phyloP scores from a whole-genome alignment of 2,888 invertebrate genomes.

The Noctua janthe region DNA sequence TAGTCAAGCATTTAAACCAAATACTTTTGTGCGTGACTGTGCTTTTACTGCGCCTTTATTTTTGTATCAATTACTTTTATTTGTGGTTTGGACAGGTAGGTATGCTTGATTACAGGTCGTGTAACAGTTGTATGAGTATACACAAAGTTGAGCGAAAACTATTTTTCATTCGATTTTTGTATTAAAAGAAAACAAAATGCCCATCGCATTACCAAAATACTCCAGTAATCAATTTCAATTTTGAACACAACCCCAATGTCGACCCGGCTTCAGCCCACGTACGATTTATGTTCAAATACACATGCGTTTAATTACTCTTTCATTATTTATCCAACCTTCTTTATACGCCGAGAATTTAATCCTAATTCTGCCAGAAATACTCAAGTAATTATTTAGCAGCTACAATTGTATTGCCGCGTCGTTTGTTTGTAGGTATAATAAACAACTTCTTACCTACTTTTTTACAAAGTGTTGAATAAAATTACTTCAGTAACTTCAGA shows the following conservation, averaged over 20 bases:
- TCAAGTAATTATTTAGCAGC: constrained; percentile 12
- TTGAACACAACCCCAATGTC: constrained; percentile 3
- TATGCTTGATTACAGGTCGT: constrained; percentile 34
- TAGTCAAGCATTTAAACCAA: constrained; percentile 40
- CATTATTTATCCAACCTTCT: constrained; percentile 35
- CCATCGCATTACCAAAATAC: neutral
- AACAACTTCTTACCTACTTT: constrained; percentile 11
- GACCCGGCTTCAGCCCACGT: constrained; percentile 1
- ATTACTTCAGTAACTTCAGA: constrained; percentile 29
- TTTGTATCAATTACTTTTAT: constrained; percentile 25
- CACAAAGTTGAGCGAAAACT: neutral
- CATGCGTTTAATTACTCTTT: constrained; percentile 45
- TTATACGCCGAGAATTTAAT: constrained; percentile 17
- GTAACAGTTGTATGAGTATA: neutral
- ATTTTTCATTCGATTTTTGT: neutral
- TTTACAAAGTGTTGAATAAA: constrained; percentile 11
- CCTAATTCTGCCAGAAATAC: constrained; percentile 27
- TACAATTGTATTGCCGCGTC: constrained; percentile 7
- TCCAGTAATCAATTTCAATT: constrained; percentile 21
- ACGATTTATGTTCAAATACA: constrained; percentile 42
- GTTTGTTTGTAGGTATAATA: constrained; percentile 22
- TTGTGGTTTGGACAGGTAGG: neutral
- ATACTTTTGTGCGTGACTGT: constrained; percentile 53
- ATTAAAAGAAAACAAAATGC: constrained; percentile 16
- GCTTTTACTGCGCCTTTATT: constrained; percentile 24